These are phyloP conservation scores for Ceratina calcarata DNA, from an alignment of 1,140 invertebrate species.

Conservation along the genomic window DNA sequence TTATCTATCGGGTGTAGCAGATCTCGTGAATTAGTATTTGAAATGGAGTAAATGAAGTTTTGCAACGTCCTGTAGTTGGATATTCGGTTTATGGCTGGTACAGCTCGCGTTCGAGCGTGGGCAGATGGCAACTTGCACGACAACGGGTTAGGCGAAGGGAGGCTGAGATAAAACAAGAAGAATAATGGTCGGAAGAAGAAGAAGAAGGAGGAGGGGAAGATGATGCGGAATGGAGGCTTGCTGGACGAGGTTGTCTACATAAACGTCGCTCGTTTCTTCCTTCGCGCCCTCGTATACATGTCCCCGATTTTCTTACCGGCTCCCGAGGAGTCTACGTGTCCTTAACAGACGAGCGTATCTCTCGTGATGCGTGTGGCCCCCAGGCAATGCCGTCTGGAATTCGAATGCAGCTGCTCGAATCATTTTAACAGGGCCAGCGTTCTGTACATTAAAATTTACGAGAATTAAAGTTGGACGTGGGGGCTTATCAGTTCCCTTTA, in stretches of 20 bases:
- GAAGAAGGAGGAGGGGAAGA: not conserved
- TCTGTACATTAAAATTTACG: too few relatives aligned
- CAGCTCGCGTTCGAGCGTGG: conserved; percentile 55
- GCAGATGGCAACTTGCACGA: conserved; percentile 65
- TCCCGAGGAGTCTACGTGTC: conserved; percentile 18
- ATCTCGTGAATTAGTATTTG: too few relatives aligned
- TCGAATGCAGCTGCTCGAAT: conserved; percentile 30
- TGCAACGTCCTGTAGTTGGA: too few relatives aligned
- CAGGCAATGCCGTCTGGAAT: conserved; percentile 47
- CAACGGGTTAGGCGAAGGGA: conserved; percentile 37
- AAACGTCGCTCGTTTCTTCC: conserved; percentile 36
- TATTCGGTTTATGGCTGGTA: conserved; percentile 10
- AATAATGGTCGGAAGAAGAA: not conserved
- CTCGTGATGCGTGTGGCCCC: conserved; percentile 28
- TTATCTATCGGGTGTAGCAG: too few relatives aligned
- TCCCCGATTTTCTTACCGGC: conserved; percentile 43
- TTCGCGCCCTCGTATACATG: conserved; percentile 43
- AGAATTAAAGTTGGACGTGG: too few relatives aligned
- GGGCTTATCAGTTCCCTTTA: too few relatives aligned
- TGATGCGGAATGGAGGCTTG: conserved; percentile 50
- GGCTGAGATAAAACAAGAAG: conserved; percentile 2
- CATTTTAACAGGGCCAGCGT: not conserved
- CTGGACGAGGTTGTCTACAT: conserved; percentile 60
- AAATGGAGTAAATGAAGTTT: too few relatives aligned
- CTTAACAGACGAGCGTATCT: conserved; percentile 1